Base-by-base conservation (phyloP, 2,888 invertebrate genomes). In the Meliscaeva auricollis region DNA sequence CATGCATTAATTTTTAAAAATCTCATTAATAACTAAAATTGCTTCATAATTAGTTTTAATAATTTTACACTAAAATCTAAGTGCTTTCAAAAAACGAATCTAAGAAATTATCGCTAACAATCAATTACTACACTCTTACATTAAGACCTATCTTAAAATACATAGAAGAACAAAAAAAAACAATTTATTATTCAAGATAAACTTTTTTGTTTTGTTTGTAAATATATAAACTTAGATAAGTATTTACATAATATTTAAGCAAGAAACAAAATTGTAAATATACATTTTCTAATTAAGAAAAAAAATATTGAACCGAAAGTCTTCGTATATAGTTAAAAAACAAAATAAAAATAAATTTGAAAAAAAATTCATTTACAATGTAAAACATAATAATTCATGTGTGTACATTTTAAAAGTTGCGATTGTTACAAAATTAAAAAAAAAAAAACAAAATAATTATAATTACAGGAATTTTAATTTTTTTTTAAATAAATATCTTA, bases 381-480 rank as follows among this genome's bases (percentile, higher is more conserved):
- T 22, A 62, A 66, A 41, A 9, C 26, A 38, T 9, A 11, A 11
- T 22, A 48, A 60, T 62, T 22, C 22, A 22, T 60, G n/a, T 56
- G 17, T 70, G 70, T 78, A 83, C 20, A 74, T 74, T 73, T 62
- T 50, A 30, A 38, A 48, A 64, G 17, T 76, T 82, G 22, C 68
- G 15, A 78, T 69, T 69, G 56, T 58, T 79, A 68, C 78, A 70
- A 76, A 56, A 50, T 48, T 68, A 9, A 78, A 32, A 30, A 26
- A n/a, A 38, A 76, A 69, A 70, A 9, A 62, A n/a, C n/a, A 58
- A 74, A 72, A 68, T 62, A 76, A 72, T 60, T 77, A 77, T 69
- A 77, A 68, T 56, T 76, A 83, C 83, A 83, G 83, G 78, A 79
- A 83, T 79, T 83, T 75, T 75, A 20, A 69, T 74, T 79, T 73